These are phyloP conservation scores for Blomia tropicalis DNA, from an alignment of 2,888 invertebrate genomes.

Conservation along the genomic window DNA sequence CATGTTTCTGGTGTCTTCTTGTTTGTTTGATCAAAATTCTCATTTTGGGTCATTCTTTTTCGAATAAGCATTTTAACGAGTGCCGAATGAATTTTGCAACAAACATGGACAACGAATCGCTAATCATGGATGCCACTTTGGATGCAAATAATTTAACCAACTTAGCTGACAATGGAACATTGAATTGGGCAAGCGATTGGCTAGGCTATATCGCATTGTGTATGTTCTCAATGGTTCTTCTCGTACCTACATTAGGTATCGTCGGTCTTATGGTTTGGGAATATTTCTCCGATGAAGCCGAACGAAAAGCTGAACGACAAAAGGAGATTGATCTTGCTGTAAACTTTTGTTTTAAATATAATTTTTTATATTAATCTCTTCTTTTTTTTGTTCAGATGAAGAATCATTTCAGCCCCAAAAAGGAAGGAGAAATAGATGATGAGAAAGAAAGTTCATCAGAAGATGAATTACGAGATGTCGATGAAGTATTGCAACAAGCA, in stretches of 20 bases:
- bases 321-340: conserved; percentile 21
- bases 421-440: conserved; percentile 3
- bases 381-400: not conserved
- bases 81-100: too few relatives aligned
- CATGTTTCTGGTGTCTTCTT: too few relatives aligned
- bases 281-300: conserved; percentile 22
- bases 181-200: conserved; percentile 21
- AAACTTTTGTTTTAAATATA: not conserved
- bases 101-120: not conserved
- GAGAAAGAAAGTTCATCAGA: not conserved
- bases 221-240: conserved; percentile 21
- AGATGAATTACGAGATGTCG: not conserved
- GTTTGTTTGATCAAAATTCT: too few relatives aligned
- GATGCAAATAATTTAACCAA: not conserved
- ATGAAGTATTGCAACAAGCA: not conserved
- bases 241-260: conserved; percentile 19
- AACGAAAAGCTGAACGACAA: conserved; percentile 21
- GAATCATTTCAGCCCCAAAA: conserved; percentile 1
- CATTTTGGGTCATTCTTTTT: too few relatives aligned
- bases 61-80: too few relatives aligned
- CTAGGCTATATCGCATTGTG: conserved; percentile 20
- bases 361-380: not conserved
- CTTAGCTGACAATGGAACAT: not conserved
- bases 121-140: not conserved
- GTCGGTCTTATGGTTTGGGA: conserved; percentile 22